Base-by-base conservation (phyloP, 2,888 invertebrate species). In the Pristionchus mayeri region DNA sequence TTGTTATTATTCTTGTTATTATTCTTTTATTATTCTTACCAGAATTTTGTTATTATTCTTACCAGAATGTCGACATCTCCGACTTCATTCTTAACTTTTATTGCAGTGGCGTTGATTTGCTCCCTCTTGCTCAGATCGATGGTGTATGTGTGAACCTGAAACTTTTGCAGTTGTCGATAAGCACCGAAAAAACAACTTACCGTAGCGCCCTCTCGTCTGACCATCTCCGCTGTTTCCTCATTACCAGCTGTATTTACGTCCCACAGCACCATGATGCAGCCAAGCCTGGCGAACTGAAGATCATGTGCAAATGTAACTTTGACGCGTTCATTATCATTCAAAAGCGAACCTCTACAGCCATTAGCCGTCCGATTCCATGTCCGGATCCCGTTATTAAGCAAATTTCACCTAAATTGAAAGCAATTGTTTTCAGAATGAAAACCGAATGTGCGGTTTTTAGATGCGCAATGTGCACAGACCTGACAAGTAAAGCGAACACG, bases 341-440 rank as follows among this genome's bases (percentile, higher is more conserved):
- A 54, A 44, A 13, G 6, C 13, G 44, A 13, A 88, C 86, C 81
- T 90, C 90, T 57, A 86, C 81, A 11, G 88, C 87, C 86, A 87
- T 88, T 27, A 96, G 94, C 87, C 95, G 95, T 6, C 97, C 97
- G 80, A 97, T 95, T 2, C 97, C 97, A 0, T 96, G 95, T 21
- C 96, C 97, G 0, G 96, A 96, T 0, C 97, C 97, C 0, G 97
- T 97, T 27, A 97, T 95, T 84, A 97, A 93, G 18, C 96, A 96
- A 34, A 96, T 94, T 93, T 96, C 96, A 0, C 95, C 96, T 81
- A 94, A n/a, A 63, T 16, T 27, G 1, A 7, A 57, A 11, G 9
- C 24, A 13, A n/a, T n/a, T n/a, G n/a, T n/a, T n/a, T n/a, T n/a
- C n/a, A n/a, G n/a, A n/a, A n/a, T n/a, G n/a, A n/a, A n/a, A n/a